Conservation (phyloP, 2,888 invertebrate genomes). For the Copidosoma aretas region DNA sequence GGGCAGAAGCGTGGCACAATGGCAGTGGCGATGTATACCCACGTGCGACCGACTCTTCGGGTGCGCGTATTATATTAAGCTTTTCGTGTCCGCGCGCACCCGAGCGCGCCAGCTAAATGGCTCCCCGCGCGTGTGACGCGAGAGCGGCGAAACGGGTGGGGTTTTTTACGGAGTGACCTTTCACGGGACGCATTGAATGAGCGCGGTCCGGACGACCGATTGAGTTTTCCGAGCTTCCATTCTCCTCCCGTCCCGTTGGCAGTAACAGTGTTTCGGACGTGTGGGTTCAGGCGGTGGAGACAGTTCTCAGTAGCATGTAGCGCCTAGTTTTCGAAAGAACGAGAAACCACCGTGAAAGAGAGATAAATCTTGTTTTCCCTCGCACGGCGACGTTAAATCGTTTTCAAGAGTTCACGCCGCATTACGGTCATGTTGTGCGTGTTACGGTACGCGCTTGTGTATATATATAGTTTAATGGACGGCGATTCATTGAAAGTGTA, state of each 20-base stretch:
- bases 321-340: neutral
- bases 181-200: slow-evolving; percentile 50
- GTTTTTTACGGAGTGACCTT: slow-evolving; percentile 56
- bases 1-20: slow-evolving; percentile 33
- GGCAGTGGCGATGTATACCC: slow-evolving; percentile 17
- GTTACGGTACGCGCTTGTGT: neutral
- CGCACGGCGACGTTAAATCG: slow-evolving; percentile 17
- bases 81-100: slow-evolving; percentile 55
- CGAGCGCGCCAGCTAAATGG: slow-evolving; percentile 55
- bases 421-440: slow-evolving; percentile 3
- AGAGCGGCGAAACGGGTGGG: slow-evolving; percentile 54
- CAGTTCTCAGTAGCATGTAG: neutral
- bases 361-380: slow-evolving; percentile 35
- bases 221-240: slow-evolving; percentile 42
- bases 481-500: slow-evolving; percentile 9
- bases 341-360: neutral
- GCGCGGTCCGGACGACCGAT: slow-evolving; percentile 47
- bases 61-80: no score
- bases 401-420: slow-evolving; percentile 21
- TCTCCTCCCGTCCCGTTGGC: slow-evolving; percentile 15
- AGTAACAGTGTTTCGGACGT: slow-evolving; percentile 19
- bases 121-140: slow-evolving; percentile 41
- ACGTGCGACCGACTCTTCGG: slow-evolving; percentile 50
- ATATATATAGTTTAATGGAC: slow-evolving; percentile 21
- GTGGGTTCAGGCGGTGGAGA: slow-evolving; percentile 20